Conservation (phyloP, 1,140 invertebrate genomes). For the Rhopalosiphum padi region DNA sequence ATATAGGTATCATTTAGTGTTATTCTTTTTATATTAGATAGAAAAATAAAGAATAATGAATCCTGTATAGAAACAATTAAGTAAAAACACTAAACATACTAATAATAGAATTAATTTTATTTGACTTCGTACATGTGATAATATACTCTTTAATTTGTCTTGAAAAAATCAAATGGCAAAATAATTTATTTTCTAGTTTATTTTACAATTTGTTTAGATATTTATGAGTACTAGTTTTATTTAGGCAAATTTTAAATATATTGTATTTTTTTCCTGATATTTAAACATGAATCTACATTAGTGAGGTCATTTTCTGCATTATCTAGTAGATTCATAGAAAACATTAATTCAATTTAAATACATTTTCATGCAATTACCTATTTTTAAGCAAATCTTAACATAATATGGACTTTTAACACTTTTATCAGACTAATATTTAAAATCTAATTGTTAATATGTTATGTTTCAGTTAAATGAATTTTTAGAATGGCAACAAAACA, state of each 20-base stretch:
- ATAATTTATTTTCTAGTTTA: neutral
- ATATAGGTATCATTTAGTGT: neutral
- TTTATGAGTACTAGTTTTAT: neutral
- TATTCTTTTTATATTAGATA: neutral
- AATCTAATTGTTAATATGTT: neutral
- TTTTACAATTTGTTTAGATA: too few species aligned
- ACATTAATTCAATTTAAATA: neutral
- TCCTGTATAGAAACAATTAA: neutral
- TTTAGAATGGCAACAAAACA: constrained; percentile 71
- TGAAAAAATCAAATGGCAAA: too few species aligned
- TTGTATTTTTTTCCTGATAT: neutral
- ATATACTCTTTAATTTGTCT: neutral
- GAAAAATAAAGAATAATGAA: neutral
- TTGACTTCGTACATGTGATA: neutral
- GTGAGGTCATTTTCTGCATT: neutral
- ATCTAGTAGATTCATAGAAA: neutral
- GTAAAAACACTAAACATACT: neutral
- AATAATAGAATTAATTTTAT: neutral
- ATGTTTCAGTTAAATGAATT: constrained; percentile 75
- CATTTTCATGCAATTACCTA: neutral
- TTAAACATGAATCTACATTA: neutral
- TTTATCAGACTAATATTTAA: constrained; percentile 3
- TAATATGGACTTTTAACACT: neutral
- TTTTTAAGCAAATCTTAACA: neutral
- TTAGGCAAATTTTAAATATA: neutral